Evolutionary conservation across 2,797 vertebrate species (phyloP).

Genomic region (Sebastes nivosus): DNA sequence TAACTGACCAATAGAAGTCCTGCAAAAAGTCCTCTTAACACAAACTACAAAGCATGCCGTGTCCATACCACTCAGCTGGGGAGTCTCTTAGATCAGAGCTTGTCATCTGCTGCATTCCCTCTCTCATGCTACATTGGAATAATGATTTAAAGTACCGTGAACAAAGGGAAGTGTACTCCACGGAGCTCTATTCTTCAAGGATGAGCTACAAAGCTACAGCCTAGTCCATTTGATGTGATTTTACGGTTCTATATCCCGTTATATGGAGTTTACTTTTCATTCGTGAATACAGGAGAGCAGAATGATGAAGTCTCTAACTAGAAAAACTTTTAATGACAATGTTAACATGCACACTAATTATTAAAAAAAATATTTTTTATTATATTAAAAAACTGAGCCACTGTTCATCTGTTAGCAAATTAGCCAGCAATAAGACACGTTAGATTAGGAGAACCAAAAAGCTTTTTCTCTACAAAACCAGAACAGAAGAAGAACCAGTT

Average conservation of each 20-base stretch:
- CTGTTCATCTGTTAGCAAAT: not conserved
- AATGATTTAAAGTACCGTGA: not conserved
- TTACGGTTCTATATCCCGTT: not conserved
- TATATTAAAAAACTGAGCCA: too few species aligned
- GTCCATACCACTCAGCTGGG: not conserved
- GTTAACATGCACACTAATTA: too few species aligned
- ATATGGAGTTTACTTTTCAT: not conserved
- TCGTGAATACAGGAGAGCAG: not conserved
- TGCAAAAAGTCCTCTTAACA: not conserved
- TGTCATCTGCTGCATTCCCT: not conserved
- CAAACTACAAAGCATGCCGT: conserved; percentile 6
- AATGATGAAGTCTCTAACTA: not conserved
- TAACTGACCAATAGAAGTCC: not conserved
- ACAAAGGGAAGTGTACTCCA: conserved; percentile 11
- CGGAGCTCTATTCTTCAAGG: conserved; percentile 1
- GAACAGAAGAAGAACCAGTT: not conserved
- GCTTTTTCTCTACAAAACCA: not conserved
- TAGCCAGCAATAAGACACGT: not conserved
- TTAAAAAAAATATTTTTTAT: too few species aligned
- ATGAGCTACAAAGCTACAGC: conserved; percentile 2
- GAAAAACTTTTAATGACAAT: not conserved
- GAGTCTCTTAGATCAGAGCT: conserved; percentile 24
- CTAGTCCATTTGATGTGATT: conserved; percentile 25
- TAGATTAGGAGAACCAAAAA: not conserved
- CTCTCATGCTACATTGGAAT: not conserved